Percentiles rank a stretch among this genome's conserved stretches.
These are phyloP conservation scores for Conopomorpha cramerella DNA, from an alignment of 1,140 invertebrate species.

Conservation along the genomic window DNA sequence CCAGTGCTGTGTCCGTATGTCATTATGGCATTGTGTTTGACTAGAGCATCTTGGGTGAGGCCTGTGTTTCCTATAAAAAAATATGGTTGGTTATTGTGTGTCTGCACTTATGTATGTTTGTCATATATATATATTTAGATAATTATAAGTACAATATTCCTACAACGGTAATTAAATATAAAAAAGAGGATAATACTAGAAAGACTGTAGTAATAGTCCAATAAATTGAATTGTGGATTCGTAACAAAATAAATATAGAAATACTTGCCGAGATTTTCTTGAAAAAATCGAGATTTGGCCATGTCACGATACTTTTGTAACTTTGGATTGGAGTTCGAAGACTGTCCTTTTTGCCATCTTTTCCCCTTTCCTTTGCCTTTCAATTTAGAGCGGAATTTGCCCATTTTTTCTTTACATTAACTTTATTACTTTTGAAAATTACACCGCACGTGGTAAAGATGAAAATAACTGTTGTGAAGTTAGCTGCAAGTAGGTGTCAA, in stretches of 20 bases:
- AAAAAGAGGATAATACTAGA: slow-evolving; percentile 1
- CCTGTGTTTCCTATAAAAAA: slow-evolving; percentile 50
- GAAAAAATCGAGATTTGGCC: slow-evolving; percentile 81
- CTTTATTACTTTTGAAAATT: slow-evolving; percentile 5
- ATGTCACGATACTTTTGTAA: slow-evolving; percentile 78
- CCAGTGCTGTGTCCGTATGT: slow-evolving; percentile 42
- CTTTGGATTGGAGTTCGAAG: slow-evolving; percentile 86
- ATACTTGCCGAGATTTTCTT: slow-evolving; percentile 68
- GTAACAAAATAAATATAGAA: slow-evolving; percentile 6
- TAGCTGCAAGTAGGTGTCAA: slow-evolving; percentile 8
- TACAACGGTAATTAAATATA: background rate
- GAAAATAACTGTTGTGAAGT: slow-evolving; percentile 8
- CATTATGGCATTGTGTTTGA: slow-evolving; percentile 77
- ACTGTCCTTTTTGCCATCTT: slow-evolving; percentile 87
- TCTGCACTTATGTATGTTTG: no score
- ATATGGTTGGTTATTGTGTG: no score
- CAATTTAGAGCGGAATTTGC: slow-evolving; percentile 75
- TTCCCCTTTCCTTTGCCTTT: slow-evolving; percentile 78
- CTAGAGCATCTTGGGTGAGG: slow-evolving; percentile 76
- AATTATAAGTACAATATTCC: no score
- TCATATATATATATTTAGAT: no score
- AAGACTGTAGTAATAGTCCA: slow-evolving; percentile 2
- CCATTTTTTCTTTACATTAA: slow-evolving; percentile 63
- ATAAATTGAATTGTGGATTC: no score
- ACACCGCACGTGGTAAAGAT: slow-evolving; percentile 17